Conservation (phyloP, 1,140 invertebrate species). For the Elymnias hypermnestra region DNA sequence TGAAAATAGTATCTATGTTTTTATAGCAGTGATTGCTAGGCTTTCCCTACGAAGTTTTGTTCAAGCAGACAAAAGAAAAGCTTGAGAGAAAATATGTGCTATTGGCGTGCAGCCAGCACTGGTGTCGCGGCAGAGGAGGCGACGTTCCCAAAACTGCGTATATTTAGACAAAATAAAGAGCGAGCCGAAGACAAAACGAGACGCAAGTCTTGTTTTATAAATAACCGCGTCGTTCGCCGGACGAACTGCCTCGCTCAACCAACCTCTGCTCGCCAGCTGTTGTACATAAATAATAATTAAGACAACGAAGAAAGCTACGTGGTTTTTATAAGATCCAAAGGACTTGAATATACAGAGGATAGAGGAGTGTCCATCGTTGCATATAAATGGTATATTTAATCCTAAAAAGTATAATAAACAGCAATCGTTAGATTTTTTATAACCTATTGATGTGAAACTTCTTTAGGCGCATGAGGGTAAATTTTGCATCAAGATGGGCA, state of each 20-base stretch:
- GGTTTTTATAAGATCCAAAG: conserved; percentile 22
- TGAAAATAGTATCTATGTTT: too few relatives aligned
- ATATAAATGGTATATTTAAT: too few relatives aligned
- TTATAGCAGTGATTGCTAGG: neutral
- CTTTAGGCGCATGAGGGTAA: too few relatives aligned
- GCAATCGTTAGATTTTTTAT: too few relatives aligned
- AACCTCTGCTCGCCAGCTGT: conserved; percentile 69
- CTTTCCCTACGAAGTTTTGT: neutral
- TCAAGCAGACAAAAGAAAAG: conserved; percentile 41
- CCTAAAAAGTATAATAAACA: too few relatives aligned
- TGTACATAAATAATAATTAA: conserved; percentile 73
- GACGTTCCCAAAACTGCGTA: conserved; percentile 74
- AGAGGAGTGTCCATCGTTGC: too few relatives aligned
- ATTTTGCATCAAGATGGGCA: too few relatives aligned
- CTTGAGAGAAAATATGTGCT: conserved; percentile 46
- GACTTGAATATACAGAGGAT: too few relatives aligned
- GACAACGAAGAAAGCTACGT: conserved; percentile 60
- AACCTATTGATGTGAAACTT: too few relatives aligned
- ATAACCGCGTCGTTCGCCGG: conserved; percentile 70
- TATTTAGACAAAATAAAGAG: conserved; percentile 76
- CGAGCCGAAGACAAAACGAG: conserved; percentile 72
- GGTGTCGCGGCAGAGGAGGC: conserved; percentile 61
- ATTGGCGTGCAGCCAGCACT: conserved; percentile 49
- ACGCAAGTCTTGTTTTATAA: conserved; percentile 73
- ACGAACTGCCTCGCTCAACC: conserved; percentile 57